phyloP scores from a whole-genome alignment of 1,140 invertebrate species.

The Anadara kagoshimensis region DNA sequence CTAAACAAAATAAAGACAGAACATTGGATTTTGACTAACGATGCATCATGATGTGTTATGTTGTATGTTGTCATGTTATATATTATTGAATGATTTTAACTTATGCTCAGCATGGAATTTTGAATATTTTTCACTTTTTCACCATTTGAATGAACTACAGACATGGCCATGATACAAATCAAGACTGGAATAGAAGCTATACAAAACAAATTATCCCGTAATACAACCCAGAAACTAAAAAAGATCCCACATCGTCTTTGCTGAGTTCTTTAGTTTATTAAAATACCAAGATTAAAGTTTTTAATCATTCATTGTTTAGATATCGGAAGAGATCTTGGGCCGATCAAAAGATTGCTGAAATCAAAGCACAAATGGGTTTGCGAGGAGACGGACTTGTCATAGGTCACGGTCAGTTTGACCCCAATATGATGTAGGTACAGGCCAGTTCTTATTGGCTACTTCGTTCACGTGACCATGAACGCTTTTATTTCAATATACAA shows the following conservation, averaged over 20 bases:
- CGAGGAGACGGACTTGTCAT: background rate
- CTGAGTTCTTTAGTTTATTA: background rate
- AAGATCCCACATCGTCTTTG: background rate
- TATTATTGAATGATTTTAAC: too few relatives aligned
- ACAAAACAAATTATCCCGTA: background rate
- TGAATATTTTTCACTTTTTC: too few relatives aligned
- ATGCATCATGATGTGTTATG: too few relatives aligned
- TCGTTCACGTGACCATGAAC: too few relatives aligned
- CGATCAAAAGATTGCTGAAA: slow-evolving; percentile 13
- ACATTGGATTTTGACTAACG: too few relatives aligned
- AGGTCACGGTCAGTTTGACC: slow-evolving; percentile 7
- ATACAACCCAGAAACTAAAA: background rate
- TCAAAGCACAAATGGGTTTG: slow-evolving; percentile 10
- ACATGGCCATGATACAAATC: background rate
- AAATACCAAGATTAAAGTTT: slow-evolving; percentile 1
- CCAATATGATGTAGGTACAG: slow-evolving; percentile 16
- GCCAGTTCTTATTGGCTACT: too few relatives aligned
- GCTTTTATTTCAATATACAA: too few relatives aligned
- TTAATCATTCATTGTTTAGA: slow-evolving; percentile 10
- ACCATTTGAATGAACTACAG: too few relatives aligned
- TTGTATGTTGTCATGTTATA: too few relatives aligned
- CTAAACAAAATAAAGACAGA: too few relatives aligned
- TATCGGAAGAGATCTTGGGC: slow-evolving; percentile 19
- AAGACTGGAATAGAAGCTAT: background rate
- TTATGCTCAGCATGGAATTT: too few relatives aligned